A percentile compares a stretch with the other conserved stretches of the same genome.
Conservation (phyloP, 2,113 vertebrate genomes). For the Carassius auratus region DNA sequence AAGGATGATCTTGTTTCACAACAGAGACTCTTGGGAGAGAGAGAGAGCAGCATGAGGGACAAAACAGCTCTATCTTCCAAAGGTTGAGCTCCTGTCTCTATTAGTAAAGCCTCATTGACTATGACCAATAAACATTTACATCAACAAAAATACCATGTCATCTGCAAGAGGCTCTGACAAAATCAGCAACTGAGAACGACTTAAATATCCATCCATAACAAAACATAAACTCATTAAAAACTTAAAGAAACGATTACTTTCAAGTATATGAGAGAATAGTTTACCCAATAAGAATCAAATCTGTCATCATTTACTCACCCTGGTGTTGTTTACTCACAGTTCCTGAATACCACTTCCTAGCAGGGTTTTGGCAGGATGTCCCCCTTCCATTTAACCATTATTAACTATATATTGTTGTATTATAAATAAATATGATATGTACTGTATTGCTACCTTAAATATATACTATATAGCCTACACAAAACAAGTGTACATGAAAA, state of each 20-base stretch:
- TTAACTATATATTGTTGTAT: no score
- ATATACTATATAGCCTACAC: no score
- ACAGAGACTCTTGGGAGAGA: constrained; percentile 14
- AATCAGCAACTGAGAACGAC: neutral
- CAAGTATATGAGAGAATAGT: neutral
- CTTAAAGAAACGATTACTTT: neutral
- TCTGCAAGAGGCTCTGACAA: neutral
- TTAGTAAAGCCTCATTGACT: constrained; percentile 70
- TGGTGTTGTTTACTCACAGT: no score
- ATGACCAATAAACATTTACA: constrained; percentile 65
- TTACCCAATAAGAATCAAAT: neutral
- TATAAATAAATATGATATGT: no score
- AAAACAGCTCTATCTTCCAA: constrained; percentile 62
- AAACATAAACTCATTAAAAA: neutral
- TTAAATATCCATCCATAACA: neutral
- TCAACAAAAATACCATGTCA: neutral
- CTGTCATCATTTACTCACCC: neutral
- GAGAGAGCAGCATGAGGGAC: constrained; percentile 20
- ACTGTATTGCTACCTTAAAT: no score
- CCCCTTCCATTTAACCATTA: no score
- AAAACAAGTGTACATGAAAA: no score
- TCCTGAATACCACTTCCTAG: no score
- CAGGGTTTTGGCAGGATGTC: no score
- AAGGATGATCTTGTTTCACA: constrained; percentile 33
- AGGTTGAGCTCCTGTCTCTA: constrained; percentile 63